Base-by-base conservation (phyloP, 2,113 vertebrate genomes). In the Pelodiscus sinensis region DNA sequence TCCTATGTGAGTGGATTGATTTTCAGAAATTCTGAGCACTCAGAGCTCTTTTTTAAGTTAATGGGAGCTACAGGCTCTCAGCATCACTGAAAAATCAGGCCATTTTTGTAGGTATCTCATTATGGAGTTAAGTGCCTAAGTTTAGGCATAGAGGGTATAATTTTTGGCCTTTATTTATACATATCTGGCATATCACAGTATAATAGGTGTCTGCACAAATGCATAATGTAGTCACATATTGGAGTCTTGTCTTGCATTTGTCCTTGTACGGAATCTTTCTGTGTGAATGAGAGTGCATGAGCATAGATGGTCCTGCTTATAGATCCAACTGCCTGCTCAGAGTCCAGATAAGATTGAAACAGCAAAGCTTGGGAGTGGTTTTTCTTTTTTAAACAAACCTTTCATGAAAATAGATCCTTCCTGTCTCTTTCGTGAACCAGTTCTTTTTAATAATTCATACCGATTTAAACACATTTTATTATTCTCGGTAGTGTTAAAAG, bases 381-480 rank as follows among this genome's bases (percentile, higher is more conserved):
- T 77, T 77, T 77, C 50, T 77, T 77, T 84, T 83, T 78, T 84
- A 58, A 86, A 81, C 13, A 90, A 82, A 58, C 35, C 62, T 81
- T 92, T 54, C 86, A 91, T 83, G 80, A 90, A 92, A 88, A 85
- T 71, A 79, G 44, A 27, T 84, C 75, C 87, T 50, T 88, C 58
- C 81, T 44, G 54, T 25, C 89, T 93, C 90, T 93, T 91, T 91
- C 90, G 90, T 29, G 77, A 91, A 90, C 82, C 25, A 44, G 58
- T 87, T 86, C 62, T 85, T 92, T 85, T 81, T 84, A 58, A 87
- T 85, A 93, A 94, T 81, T 81, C 73, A n/a, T 4, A 24, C 88
- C 84, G 82, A 85, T 90, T 94, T 95, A 44, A 91, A 91, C 86
- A 81, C 62, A 31, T 82, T 75, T 87, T 84, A 50, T 80, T 82